These are phyloP conservation scores for Drosophila nebulosa DNA, from an alignment of 1,140 invertebrate species.

Conservation along the genomic window DNA sequence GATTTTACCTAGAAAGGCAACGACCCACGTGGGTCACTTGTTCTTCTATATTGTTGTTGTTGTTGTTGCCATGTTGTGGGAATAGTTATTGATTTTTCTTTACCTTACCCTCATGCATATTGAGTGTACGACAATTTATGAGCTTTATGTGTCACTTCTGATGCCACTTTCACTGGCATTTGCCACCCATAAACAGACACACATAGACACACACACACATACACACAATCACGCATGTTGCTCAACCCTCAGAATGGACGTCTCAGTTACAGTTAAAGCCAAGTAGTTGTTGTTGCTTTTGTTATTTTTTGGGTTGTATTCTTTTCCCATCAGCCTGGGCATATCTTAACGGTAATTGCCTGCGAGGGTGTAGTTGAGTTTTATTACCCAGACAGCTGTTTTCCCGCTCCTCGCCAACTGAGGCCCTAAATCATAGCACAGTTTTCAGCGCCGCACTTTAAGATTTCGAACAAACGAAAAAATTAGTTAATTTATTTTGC, in stretches of 20 bases:
- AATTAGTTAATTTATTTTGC: conserved; percentile 46
- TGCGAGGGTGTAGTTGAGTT: conserved; percentile 69
- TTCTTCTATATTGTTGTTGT: not conserved
- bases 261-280: conserved; percentile 55
- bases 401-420: not conserved
- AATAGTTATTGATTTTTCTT: conserved; percentile 69
- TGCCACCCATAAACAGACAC: conserved; percentile 5
- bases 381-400: conserved; percentile 74
- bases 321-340: conserved; percentile 15
- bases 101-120: conserved; percentile 40
- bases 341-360: conserved; percentile 75
- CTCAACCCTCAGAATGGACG: conserved; percentile 51
- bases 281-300: conserved; percentile 22
- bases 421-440: conserved; percentile 50
- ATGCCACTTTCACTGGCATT: conserved; percentile 70
- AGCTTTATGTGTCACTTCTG: conserved; percentile 77
- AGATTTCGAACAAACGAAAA: not conserved
- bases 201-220: conserved; percentile 3
- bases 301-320: not conserved
- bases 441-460: conserved; percentile 9
- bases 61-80: conserved; percentile 30
- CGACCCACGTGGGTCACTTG: conserved; percentile 30
- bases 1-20: conserved; percentile 37
- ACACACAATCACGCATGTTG: conserved; percentile 14
- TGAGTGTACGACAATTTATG: conserved; percentile 74